Conservation (phyloP, 64 coral and sea anemone genomes). For the Dendronephthya gigantea region DNA sequence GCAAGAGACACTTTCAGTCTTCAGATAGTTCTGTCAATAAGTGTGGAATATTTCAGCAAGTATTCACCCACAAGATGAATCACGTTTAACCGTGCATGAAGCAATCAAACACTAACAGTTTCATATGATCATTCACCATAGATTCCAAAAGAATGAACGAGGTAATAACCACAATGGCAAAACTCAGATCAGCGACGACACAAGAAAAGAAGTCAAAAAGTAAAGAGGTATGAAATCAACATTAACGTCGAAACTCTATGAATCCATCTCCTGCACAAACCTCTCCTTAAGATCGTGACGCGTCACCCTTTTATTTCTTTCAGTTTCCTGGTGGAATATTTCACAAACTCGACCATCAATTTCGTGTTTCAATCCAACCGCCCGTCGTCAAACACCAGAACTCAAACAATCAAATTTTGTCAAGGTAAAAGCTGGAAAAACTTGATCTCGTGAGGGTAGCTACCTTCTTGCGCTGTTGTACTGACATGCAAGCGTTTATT, state of each 20-base stretch:
- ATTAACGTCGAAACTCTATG: neutral
- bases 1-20: no score
- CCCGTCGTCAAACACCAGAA: neutral
- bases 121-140: neutral
- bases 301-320: no score
- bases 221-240: conserved; percentile 24
- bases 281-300: no score
- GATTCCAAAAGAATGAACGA: conserved; percentile 50
- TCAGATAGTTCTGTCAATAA: neutral
- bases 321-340: conserved; percentile 43
- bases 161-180: conserved; percentile 19
- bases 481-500: neutral
- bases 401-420: neutral
- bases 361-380: conserved; percentile 24
- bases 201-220: conserved; percentile 42
- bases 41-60: no score
- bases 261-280: no score
- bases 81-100: no score
- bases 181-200: conserved; percentile 2
- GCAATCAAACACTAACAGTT: no score
- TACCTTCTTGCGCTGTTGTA: no score
- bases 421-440: no score
- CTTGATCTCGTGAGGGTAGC: no score
- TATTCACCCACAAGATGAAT: no score
- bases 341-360: conserved; percentile 43